Base-by-base conservation (phyloP, 2,113 vertebrate genomes). In the Limanda limanda region DNA sequence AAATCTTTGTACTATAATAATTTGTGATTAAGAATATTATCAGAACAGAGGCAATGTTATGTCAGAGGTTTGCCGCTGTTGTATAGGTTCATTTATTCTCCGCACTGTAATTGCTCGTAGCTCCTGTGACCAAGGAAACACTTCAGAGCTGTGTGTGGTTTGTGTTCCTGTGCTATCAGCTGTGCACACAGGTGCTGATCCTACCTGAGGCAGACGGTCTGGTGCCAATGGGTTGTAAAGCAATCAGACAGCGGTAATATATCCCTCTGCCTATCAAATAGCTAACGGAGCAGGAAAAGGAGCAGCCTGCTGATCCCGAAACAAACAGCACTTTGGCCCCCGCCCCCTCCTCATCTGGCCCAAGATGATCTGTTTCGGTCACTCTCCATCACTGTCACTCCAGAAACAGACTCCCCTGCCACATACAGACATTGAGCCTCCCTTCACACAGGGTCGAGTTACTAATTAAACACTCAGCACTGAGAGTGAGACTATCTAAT, bases 141-240 rank as follows among this genome's bases (percentile, higher is more conserved):
- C 77, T 84, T 52, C 54, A 21, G 35, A 58, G 52, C 2, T 71
- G 73, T 56, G 69, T 67, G 56, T 23, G 3, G 48, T 81, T 27
- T 77, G 45, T 71, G 66, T 81, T 57, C 55, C 58, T 78, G 64
- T 65, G 35, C 57, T 74, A 76, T 85, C 78, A 78, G 64, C 64
- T 87, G 79, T 89, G 73, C 70, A 69, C 86, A 82, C 74, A 91
- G 79, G 82, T 92, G 68, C 79, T 76, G 57, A 82, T 80, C 76
- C 35, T 82, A 88, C 87, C 87, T 93, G 86, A 85, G 86, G 71
- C 92, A 93, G 93, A 92, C 90, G 56, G 89, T 64, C 91, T 92
- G 92, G 93, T 94, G 93, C 91, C 92, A 92, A 20, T 14, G 21
- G 81, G 83, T 74, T 78, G 85, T 94, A 93, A 94, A 94, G 65